Evolutionary conservation across 2,888 invertebrate genomes (phyloP).

Genomic region (Oscheius myriophilus): DNA sequence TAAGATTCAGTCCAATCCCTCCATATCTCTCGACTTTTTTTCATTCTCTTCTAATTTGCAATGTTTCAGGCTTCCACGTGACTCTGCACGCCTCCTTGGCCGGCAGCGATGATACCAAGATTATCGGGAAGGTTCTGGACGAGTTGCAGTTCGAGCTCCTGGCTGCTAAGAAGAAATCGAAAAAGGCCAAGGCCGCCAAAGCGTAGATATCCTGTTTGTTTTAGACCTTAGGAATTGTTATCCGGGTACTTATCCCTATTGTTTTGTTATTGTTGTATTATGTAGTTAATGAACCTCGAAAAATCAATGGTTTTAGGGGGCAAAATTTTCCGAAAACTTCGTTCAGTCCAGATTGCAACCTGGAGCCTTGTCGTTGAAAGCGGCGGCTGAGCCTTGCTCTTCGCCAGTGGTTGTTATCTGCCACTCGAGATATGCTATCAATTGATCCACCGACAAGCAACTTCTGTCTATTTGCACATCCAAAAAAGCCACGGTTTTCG

Average conservation of each 20-base stretch:
- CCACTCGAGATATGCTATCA: slow-evolving; percentile 22
- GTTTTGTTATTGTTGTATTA: slow-evolving; percentile 1
- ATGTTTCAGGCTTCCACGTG: slow-evolving; percentile 44
- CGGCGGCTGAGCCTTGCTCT: not conserved
- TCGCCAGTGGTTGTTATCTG: not conserved
- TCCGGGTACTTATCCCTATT: not conserved
- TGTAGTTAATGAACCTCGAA: too few species aligned
- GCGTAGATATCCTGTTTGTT: not conserved
- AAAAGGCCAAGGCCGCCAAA: not conserved
- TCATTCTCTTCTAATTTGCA: not conserved
- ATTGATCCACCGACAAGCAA: slow-evolving; percentile 25
- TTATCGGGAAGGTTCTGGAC: slow-evolving; percentile 2
- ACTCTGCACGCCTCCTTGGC: slow-evolving; percentile 35
- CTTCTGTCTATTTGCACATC: slow-evolving; percentile 25
- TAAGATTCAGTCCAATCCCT: not conserved
- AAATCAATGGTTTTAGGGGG: too few species aligned
- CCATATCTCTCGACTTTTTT: not conserved
- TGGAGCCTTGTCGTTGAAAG: not conserved
- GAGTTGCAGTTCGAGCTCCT: slow-evolving; percentile 2
- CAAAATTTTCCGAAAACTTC: too few species aligned
- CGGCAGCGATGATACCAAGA: not conserved
- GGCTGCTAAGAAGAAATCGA: not conserved
- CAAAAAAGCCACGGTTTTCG: not conserved
- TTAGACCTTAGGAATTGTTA: not conserved
- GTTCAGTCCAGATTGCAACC: too few species aligned